A percentile compares a stretch with the other conserved stretches of the same genome.
phyloP scores from a whole-genome alignment of 1,140 invertebrate genomes.

The Atopsyche davidsoni region DNA sequence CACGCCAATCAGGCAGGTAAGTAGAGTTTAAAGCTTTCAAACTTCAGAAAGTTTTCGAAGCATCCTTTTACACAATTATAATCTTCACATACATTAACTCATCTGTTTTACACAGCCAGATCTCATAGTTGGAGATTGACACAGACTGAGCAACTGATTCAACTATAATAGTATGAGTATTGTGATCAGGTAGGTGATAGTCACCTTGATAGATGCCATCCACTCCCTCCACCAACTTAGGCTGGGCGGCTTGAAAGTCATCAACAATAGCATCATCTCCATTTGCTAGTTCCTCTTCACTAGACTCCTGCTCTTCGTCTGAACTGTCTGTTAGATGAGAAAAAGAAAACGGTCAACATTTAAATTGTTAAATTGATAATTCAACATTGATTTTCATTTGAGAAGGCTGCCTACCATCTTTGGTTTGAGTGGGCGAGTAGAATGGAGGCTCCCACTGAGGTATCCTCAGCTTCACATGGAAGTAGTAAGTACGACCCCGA shows the following conservation, averaged over 20 bases:
- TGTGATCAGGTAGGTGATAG: slow-evolving; percentile 1
- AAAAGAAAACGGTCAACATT: neutral
- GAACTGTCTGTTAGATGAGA: slow-evolving; percentile 40
- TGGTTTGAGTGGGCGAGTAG: slow-evolving; percentile 31
- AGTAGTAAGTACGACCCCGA: slow-evolving; percentile 84
- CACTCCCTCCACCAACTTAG: slow-evolving; percentile 44
- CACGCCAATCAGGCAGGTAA: too few relatives aligned
- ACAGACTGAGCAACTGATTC: too few relatives aligned
- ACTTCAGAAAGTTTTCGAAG: too few relatives aligned
- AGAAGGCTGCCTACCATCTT: slow-evolving; percentile 10
- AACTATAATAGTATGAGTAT: neutral
- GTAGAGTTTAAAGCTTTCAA: too few relatives aligned
- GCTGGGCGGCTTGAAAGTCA: slow-evolving; percentile 28
- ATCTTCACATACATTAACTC: too few relatives aligned
- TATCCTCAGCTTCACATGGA: slow-evolving; percentile 75
- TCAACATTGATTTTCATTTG: neutral
- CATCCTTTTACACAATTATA: too few relatives aligned
- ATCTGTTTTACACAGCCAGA: too few relatives aligned
- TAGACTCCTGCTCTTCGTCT: slow-evolving; percentile 39
- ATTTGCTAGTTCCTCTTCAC: slow-evolving; percentile 28
- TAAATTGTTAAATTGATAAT: slow-evolving; percentile 1
- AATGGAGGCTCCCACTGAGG: slow-evolving; percentile 85
- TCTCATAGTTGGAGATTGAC: too few relatives aligned
- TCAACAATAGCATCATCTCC: slow-evolving; percentile 22
- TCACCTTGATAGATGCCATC: slow-evolving; percentile 48